Evolutionary conservation across 2,797 vertebrate species (phyloP), one percentile per base, ranked within the genome.

Genomic region (Artibeus jamaicensis): DNA sequence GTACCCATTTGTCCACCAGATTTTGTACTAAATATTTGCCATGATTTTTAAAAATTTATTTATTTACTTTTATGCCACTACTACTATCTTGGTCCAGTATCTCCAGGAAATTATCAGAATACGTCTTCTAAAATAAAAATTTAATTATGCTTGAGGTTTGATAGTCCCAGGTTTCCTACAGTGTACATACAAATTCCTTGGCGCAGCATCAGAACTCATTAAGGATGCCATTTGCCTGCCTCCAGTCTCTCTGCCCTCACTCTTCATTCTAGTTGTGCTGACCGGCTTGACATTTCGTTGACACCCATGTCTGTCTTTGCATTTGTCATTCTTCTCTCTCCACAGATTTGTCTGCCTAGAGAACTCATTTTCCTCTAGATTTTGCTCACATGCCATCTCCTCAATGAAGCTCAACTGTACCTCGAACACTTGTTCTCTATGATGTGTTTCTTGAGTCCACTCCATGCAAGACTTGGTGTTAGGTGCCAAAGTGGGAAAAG

Each of bases 61-160:
- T 16, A 42, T 85, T 73, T 82, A 81, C 77, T 88, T 83, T 65
- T 83, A 74, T 78, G 21, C 14, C 11, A 37, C 6, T 53, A 7
- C 9, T 91, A 10, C 15, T 59, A 3, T 22, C 53, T 89, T 48
- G 11, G 19, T 92, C 34, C 4, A 55, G 4, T 79, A 32, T 79
- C n/a, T 94, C 18, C 21, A 81, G 71, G 9, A 21, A 81, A 76
- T 89, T 91, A 86, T 82, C 44, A 90, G 37, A 71, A 67, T 57
- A 70, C 83, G 85, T 94, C 39, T 74, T 34, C n/a, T 42, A 86
- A 86, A 96, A 55, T 67, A 76, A 76, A 70, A 86, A 55, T 59
- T 7, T 37, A 70, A 55, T 4, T 71, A 22, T 59, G 6, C 39
- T 83, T 86, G 6, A 76, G 57, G 67, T 57, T 86, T 16, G 1